phyloP scores from a whole-genome alignment of 1,140 invertebrate species.

The Ruditapes philippinarum region DNA sequence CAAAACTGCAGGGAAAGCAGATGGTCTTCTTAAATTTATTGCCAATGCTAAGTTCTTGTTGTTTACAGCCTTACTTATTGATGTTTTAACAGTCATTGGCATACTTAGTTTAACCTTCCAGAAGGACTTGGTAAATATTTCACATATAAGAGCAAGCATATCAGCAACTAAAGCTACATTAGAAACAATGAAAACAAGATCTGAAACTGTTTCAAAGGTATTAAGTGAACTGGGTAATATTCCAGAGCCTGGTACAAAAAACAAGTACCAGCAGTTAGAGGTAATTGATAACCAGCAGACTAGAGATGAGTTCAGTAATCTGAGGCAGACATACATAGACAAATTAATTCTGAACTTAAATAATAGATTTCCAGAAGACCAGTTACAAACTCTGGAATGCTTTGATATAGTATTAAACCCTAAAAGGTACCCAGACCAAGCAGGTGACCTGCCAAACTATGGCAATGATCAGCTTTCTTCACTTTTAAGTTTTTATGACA shows the following conservation, averaged over 20 bases:
- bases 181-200: neutral
- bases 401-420: neutral
- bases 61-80: neutral
- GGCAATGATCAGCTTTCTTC: neutral
- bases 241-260: neutral
- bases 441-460: neutral
- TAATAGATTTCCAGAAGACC: neutral
- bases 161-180: no score
- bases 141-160: no score
- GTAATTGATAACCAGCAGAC: neutral
- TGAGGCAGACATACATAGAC: neutral
- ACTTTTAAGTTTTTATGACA: neutral
- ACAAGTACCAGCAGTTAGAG: neutral
- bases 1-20: neutral
- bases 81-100: neutral
- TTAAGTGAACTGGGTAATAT: neutral
- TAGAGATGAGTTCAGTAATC: neutral
- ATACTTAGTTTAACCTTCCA: neutral
- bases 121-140: neutral
- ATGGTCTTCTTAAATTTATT: neutral
- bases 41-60: neutral
- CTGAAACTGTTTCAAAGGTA: neutral
- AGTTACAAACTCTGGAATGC: neutral
- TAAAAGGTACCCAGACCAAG: neutral
- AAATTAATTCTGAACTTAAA: neutral